phyloP scores from a whole-genome alignment of 2,113 vertebrate species.

The Peromyscus polionotus region DNA sequence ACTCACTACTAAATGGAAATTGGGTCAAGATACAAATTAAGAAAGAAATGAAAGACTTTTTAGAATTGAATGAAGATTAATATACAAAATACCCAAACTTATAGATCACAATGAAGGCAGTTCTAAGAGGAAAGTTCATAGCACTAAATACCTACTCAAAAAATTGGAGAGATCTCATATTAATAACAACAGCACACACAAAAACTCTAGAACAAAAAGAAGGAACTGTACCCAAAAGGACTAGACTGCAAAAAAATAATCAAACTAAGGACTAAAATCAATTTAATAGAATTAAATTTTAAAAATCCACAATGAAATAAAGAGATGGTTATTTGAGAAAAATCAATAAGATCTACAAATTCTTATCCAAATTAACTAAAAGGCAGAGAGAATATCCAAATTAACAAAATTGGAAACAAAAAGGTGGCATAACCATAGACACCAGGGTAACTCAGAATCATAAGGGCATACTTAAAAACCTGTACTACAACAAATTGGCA shows the following conservation, averaged over 20 bases:
- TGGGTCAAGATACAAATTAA: not conserved
- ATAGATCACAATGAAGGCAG: not conserved
- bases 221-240: not conserved
- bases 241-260: not conserved
- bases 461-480: not conserved
- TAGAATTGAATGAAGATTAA: not conserved
- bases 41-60: not conserved
- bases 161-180: not conserved
- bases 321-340: not conserved
- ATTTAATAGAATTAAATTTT: not conserved
- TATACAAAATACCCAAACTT: not conserved
- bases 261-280: not conserved
- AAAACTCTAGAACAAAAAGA: not conserved
- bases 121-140: not conserved
- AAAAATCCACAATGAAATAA: not conserved
- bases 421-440: not conserved
- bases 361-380: not conserved
- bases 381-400: not conserved
- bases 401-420: not conserved
- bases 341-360: not conserved
- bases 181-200: not conserved
- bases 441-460: not conserved
- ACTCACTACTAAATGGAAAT: not conserved
- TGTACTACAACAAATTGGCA: not conserved
- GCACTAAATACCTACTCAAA: not conserved